These are phyloP conservation scores for Furcula furcula DNA, from an alignment of 2,888 invertebrate genomes.

Conservation along the genomic window DNA sequence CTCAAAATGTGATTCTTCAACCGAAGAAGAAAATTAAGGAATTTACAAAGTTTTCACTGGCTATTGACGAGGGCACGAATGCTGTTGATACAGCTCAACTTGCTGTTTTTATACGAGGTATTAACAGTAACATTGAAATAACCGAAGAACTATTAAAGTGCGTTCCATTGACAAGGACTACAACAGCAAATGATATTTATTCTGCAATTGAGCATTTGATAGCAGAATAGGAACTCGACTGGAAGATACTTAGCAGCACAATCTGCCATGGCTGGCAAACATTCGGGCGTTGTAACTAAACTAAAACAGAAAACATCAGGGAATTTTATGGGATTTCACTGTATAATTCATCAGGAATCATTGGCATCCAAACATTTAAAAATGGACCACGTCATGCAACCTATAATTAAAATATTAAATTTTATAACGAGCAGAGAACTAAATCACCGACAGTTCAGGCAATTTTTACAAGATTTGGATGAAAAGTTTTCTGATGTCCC, in stretches of 20 bases:
- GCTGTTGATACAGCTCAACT: constrained; percentile 8
- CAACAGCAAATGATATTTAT: constrained; percentile 7
- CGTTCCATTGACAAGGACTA: constrained; percentile 6
- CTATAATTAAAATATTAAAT: constrained; percentile 8
- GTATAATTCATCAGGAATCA: constrained; percentile 8
- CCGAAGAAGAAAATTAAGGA: neutral
- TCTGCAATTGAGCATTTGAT: constrained; percentile 8
- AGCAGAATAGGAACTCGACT: constrained; percentile 7
- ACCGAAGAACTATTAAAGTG: constrained; percentile 9
- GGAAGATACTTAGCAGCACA: constrained; percentile 7
- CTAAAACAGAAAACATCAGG: constrained; percentile 5
- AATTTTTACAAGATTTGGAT: constrained; percentile 6
- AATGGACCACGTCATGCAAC: constrained; percentile 6
- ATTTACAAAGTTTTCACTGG: constrained; percentile 6
- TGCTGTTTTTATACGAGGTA: constrained; percentile 9
- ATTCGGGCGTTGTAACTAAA: constrained; percentile 7
- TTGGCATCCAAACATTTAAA: constrained; percentile 5
- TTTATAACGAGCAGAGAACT: constrained; percentile 9
- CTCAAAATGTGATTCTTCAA: too few relatives aligned
- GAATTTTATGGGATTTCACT: constrained; percentile 7
- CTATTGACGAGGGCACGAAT: constrained; percentile 7
- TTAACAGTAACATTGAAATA: constrained; percentile 9
- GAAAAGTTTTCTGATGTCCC: constrained; percentile 4
- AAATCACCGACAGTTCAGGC: constrained; percentile 5
- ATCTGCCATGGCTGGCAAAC: constrained; percentile 8